Conservation (phyloP, 2,888 invertebrate species). For the Falcaria lacertinaria region DNA sequence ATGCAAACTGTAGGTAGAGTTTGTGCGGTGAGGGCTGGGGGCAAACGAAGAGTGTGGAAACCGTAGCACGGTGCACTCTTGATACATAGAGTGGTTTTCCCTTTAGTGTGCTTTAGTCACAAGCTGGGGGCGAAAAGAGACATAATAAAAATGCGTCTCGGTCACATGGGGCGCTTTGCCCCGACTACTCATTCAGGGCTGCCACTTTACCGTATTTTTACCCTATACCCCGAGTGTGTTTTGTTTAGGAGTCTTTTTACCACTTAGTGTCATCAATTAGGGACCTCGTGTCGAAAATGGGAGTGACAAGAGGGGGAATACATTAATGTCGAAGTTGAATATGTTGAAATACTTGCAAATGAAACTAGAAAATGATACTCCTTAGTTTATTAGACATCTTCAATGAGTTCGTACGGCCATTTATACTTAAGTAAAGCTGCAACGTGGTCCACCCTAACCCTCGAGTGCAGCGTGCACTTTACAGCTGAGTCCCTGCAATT, state of each 20-base stretch:
- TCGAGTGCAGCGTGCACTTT: slow-evolving; percentile 35
- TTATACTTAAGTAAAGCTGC: too few relatives aligned
- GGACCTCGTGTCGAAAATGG: background rate
- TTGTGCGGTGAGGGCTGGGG: slow-evolving; percentile 29
- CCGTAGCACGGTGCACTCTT: slow-evolving; percentile 26
- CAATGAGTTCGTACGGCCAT: too few relatives aligned
- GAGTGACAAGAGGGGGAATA: background rate
- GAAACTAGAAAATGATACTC: too few relatives aligned
- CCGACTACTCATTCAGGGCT: slow-evolving; percentile 13
- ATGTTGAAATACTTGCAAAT: too few relatives aligned
- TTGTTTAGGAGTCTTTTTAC: background rate
- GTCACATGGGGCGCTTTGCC: slow-evolving; percentile 35
- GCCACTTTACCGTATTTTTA: background rate
- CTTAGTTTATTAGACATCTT: too few relatives aligned
- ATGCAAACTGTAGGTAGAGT: slow-evolving; percentile 33
- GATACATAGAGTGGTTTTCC: slow-evolving; percentile 55
- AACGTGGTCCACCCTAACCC: slow-evolving; percentile 14
- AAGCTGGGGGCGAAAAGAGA: slow-evolving; percentile 48
- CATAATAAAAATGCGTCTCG: slow-evolving; percentile 56
- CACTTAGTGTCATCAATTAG: background rate
- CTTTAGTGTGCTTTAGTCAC: slow-evolving; percentile 42
- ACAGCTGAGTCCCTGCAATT: slow-evolving; percentile 64
- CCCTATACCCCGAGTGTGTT: background rate
- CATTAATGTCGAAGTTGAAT: background rate
- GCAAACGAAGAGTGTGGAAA: slow-evolving; percentile 29